Evolutionary conservation across 2,113 vertebrate genomes (phyloP), one percentile per base, ranked within the genome.

Genomic region (Mastomys natalensis): DNA sequence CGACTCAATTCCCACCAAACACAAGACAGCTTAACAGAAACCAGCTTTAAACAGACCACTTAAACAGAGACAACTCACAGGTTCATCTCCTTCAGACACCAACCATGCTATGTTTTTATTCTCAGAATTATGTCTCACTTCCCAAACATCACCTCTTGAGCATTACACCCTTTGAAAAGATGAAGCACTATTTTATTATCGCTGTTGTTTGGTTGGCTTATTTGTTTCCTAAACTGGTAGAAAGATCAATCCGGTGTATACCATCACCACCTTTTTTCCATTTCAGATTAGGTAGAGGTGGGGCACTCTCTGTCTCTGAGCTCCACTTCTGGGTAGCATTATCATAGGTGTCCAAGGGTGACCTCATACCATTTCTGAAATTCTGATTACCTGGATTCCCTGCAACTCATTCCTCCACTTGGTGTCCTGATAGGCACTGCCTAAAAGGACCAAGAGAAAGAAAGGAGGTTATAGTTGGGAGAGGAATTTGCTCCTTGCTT

Each of bases 1-100:
- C 26, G 43, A 72, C 31, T 90, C 87, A 84, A 81, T 94, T 96
- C 37, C 48, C 51, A 15, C 40, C 58, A 88, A 96, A 51, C 73
- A 43, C 21, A 88, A 85, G 43, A 88, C 10, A 90, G 8, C 43
- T 90, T 70, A 90, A 90, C 58, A 94, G 60, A 90, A 85, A n/a
- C 19, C 40, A 37, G 6, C 66, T 80, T 87, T 64, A 74, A 90
- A 53, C 22, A 60, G 70, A 64, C 37, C 53, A 37, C 81, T 95
- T 95, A 73, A 51, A 64, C 66, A 64, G 26, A 72, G 72, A 24
- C 53, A 19, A 60, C 3, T 13, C 17, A 84, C 40, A 34, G 22
- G 60, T 73, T 70, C 60, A 72, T 43, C 5, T 16, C 76, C 90
- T 51, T 53, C 40, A 87, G 68, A 78, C 58, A 68, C 3, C 2